phyloP scores from a whole-genome alignment of 2,113 vertebrate genomes.

The Corapipo altera region DNA sequence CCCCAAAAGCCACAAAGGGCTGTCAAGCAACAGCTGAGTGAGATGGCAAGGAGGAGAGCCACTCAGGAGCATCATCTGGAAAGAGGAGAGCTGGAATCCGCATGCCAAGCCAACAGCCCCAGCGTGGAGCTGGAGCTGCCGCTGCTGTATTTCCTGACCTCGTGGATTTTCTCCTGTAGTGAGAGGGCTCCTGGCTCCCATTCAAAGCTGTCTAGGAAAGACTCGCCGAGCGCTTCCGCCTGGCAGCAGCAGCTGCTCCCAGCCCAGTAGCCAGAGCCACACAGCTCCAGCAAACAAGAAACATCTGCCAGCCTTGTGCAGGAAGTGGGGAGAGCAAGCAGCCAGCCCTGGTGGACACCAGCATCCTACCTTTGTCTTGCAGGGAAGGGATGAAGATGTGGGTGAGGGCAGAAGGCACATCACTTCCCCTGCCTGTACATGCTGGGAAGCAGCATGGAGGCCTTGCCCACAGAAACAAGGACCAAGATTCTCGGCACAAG shows the following conservation, averaged over 20 bases:
- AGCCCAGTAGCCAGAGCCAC: not conserved
- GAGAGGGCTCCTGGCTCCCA: conserved; percentile 35
- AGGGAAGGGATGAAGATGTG: not conserved
- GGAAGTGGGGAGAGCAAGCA: not conserved
- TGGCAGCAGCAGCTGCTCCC: conserved; percentile 57
- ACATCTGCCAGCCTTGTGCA: conserved; percentile 18
- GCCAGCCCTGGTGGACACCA: not conserved
- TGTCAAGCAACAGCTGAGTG: not conserved
- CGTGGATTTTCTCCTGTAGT: conserved; percentile 1
- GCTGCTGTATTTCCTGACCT: conserved; percentile 38
- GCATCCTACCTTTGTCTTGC: not conserved
- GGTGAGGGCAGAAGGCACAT: not conserved
- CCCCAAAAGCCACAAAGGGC: not conserved
- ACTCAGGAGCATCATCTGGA: not conserved
- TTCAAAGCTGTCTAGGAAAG: conserved; percentile 67
- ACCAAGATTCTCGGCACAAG: not conserved
- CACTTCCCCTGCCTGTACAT: not conserved
- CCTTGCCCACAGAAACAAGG: not conserved
- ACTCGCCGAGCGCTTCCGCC: not conserved
- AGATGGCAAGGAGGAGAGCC: not conserved
- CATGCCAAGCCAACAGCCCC: not conserved
- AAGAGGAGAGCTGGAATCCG: not conserved
- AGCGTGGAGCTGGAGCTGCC: not conserved
- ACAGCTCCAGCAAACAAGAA: conserved; percentile 5
- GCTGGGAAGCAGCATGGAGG: not conserved